These are phyloP conservation scores for Chironomus riparius DNA, from an alignment of 2,888 invertebrate species.

Conservation along the genomic window DNA sequence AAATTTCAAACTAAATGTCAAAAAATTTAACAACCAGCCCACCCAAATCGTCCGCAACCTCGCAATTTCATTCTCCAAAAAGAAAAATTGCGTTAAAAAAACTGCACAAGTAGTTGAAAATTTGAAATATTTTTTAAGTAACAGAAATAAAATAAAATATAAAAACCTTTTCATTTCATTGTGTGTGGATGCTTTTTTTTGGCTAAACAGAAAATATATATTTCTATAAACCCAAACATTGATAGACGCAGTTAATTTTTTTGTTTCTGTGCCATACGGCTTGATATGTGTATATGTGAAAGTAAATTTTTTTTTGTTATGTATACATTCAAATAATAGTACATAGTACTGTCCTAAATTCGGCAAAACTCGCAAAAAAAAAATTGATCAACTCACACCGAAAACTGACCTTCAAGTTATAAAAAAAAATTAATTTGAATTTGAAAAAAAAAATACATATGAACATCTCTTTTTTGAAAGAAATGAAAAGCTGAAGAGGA, in stretches of 20 bases:
- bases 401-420: constrained; percentile 25
- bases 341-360: constrained; percentile 23
- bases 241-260: constrained; percentile 3
- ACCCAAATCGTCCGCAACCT: too few relatives aligned
- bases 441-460: constrained; percentile 17
- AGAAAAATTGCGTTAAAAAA: background rate
- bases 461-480: background rate
- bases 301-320: background rate
- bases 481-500: background rate
- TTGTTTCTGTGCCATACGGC: background rate
- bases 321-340: constrained; percentile 18
- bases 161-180: background rate
- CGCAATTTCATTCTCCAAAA: too few relatives aligned
- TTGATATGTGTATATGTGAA: background rate
- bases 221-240: background rate
- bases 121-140: background rate
- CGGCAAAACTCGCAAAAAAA: constrained; percentile 20
- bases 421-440: constrained; percentile 22
- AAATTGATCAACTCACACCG: constrained; percentile 17
- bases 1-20: too few relatives aligned
- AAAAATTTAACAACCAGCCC: too few relatives aligned
- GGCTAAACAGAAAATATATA: background rate
- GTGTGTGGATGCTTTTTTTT: constrained; percentile 9
- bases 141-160: background rate
- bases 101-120: background rate